Percentiles rank a stretch among this genome's conserved stretches.
These are phyloP conservation scores for Merluccius polli DNA, from an alignment of 2,797 vertebrate genomes.

Conservation along the genomic window DNA sequence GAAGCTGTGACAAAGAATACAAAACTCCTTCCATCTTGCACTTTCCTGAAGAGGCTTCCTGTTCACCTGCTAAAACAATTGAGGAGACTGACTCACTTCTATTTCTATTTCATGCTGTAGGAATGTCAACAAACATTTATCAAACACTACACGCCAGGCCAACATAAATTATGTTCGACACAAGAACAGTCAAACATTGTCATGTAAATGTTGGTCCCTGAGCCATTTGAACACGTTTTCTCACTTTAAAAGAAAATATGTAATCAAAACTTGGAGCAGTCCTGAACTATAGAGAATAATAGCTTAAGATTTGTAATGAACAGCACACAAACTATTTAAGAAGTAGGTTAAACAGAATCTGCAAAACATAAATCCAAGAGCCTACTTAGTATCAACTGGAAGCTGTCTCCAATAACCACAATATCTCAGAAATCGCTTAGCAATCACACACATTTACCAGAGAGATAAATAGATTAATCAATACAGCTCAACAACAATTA, in stretches of 20 bases:
- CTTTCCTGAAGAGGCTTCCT: slow-evolving; percentile 76
- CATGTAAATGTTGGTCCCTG: slow-evolving; percentile 9
- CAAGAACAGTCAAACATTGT: slow-evolving; percentile 18
- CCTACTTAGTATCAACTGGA: background rate
- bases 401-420: background rate
- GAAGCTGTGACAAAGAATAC: slow-evolving; percentile 51
- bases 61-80: slow-evolving; percentile 74
- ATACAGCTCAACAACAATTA: too few species aligned
- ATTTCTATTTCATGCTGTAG: slow-evolving; percentile 44
- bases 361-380: background rate
- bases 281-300: background rate
- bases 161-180: slow-evolving; percentile 14
- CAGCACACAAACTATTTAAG: background rate
- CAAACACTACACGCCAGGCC: slow-evolving; percentile 27
- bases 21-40: slow-evolving; percentile 46
- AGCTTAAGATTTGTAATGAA: background rate
- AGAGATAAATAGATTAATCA: too few species aligned
- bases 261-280: slow-evolving; percentile 7
- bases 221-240: slow-evolving; percentile 7
- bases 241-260: slow-evolving; percentile 6
- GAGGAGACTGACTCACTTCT: slow-evolving; percentile 52
- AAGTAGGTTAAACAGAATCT: too few species aligned
- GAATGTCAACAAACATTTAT: slow-evolving; percentile 63
- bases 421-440: background rate
- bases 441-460: too few species aligned